Evolutionary conservation across 2,113 vertebrate species (phyloP), one percentile per base, ranked within the genome.

Genomic region (Varanus komodoensis): DNA sequence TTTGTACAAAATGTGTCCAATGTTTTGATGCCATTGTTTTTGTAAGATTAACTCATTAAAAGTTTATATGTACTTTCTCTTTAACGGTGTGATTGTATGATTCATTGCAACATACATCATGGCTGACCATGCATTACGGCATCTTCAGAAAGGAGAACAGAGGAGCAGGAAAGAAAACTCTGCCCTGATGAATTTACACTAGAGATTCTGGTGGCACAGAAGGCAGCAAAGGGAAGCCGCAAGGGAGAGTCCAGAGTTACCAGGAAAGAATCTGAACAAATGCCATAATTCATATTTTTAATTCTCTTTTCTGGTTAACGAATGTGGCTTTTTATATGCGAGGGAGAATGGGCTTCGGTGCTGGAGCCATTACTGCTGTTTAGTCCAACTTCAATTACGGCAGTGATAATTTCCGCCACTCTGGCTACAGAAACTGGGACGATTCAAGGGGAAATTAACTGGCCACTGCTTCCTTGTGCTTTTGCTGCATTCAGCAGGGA

Each of bases 21-120:
- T 97, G 98, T 99, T 98, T 98, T 98, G 96, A 98, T 96, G 97
- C 96, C 97, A 97, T 98, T 98, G 98, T 97, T 98, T 98, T 98
- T 98, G 98, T 98, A 98, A 98, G 96, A 97, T 96, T 95, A 97
- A 97, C 93, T 98, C 97, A 99, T 98, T 98, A 99, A 99, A 98
- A 94, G 95, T 99, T 99, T 99, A 87, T 99, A 98, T 97, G 98
- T 99, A 98, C 97, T 98, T 98, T 97, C 97, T 87, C 92, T 96
- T 96, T 75, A 77, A 78, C n/a, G 25, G 50, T 84, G 48, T 11
- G 7, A 21, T 78, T 69, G 48, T 67, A 11, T 67, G 7, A 11
- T 25, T 64, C 44, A 19, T 78, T 6, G 5, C 29, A 32, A 29
- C 11, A 19, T 78, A 64, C 25, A 29, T 12, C 44, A 52, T 25